phyloP scores from a whole-genome alignment of 2,113 vertebrate genomes.

The Malurus elegans region DNA sequence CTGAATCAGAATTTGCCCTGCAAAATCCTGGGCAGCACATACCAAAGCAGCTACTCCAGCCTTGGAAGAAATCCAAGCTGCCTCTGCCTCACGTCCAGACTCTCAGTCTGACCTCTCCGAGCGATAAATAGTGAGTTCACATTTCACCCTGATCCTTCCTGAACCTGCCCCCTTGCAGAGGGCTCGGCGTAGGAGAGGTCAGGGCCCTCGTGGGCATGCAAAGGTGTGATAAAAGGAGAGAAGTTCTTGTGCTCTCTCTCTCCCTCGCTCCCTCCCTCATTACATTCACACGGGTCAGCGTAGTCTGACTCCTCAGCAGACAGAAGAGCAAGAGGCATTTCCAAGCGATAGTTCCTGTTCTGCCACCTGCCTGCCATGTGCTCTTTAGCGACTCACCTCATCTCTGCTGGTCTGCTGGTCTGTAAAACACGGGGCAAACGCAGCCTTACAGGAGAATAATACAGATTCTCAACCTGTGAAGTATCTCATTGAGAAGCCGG shows the following conservation, averaged over 20 bases:
- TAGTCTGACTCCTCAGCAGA: conserved; percentile 33
- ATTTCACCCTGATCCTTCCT: conserved; percentile 50
- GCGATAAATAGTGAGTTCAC: conserved; percentile 57
- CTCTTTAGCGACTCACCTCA: conserved; percentile 3
- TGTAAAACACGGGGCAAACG: background rate
- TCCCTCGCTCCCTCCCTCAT: conserved; percentile 39
- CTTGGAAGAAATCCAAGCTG: conserved; percentile 52
- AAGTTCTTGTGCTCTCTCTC: conserved; percentile 32
- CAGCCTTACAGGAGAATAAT: background rate
- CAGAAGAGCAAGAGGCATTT: conserved; percentile 39
- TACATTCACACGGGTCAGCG: conserved; percentile 13
- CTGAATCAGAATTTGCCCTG: conserved; percentile 55
- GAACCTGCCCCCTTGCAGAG: conserved; percentile 53
- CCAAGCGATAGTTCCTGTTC: background rate
- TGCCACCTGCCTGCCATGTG: conserved; percentile 32
- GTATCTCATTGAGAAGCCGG: background rate
- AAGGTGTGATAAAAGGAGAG: conserved; percentile 64
- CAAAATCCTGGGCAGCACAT: conserved; percentile 41
- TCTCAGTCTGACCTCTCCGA: conserved; percentile 44
- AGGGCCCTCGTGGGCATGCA: conserved; percentile 18
- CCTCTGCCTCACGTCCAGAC: conserved; percentile 45
- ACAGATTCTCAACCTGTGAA: background rate
- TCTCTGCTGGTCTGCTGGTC: background rate
- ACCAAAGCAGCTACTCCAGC: conserved; percentile 31
- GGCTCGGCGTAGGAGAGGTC: conserved; percentile 21